Conservation (phyloP, 2,113 vertebrate species). For the Mixornis gularis region DNA sequence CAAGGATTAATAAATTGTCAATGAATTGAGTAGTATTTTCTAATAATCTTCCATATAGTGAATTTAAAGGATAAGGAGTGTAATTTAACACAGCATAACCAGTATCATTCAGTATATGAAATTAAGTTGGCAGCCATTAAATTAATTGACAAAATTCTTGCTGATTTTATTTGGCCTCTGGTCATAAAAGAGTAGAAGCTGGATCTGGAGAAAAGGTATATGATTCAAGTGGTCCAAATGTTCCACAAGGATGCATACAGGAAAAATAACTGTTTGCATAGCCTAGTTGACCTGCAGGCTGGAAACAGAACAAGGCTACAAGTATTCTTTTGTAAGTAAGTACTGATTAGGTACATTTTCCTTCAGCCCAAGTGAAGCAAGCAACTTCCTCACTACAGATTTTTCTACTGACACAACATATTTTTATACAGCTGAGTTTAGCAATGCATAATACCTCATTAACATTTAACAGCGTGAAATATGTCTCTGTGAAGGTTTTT, state of each 20-base stretch:
- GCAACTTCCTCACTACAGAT: background rate
- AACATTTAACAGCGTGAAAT: background rate
- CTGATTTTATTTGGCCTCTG: background rate
- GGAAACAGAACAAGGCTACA: background rate
- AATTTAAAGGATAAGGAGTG: background rate
- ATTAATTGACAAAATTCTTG: background rate
- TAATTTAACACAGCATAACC: background rate
- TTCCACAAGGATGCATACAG: background rate
- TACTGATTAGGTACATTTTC: background rate
- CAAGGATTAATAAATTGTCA: background rate
- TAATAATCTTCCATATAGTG: background rate
- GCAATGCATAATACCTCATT: background rate
- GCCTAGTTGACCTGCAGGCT: background rate
- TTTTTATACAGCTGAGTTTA: constrained; percentile 36
- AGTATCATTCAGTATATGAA: background rate
- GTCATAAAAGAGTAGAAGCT: background rate
- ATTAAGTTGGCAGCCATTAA: background rate
- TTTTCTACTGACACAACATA: background rate
- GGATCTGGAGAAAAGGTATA: background rate
- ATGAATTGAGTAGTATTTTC: background rate
- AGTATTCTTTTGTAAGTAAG: background rate
- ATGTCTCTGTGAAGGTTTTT: background rate
- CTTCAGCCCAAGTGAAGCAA: background rate
- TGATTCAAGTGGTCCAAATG: background rate
- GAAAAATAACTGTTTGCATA: background rate